These are phyloP conservation scores for Macrochelys suwanniensis DNA, from an alignment of 2,797 vertebrate genomes.

Conservation along the genomic window DNA sequence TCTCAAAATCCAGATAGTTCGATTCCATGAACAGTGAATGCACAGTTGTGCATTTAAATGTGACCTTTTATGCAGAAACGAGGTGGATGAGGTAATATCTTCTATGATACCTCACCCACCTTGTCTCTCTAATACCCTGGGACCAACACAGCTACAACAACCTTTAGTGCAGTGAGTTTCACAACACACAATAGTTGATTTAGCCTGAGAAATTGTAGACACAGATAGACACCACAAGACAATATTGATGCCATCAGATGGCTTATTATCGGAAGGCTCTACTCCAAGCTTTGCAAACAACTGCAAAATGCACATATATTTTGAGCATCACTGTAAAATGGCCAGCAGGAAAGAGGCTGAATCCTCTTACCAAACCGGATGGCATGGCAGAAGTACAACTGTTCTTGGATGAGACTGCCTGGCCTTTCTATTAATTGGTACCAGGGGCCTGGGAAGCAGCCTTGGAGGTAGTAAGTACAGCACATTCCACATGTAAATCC, in stretches of 20 bases:
- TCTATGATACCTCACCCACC: neutral
- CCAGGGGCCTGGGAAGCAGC: neutral
- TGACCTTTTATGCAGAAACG: constrained; percentile 13
- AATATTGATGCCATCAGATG: constrained; percentile 10
- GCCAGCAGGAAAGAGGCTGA: neutral
- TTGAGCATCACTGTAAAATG: neutral
- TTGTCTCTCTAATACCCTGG: neutral
- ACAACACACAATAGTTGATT: neutral
- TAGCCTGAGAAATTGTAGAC: constrained; percentile 23
- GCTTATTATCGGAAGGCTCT: neutral
- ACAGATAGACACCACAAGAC: neutral
- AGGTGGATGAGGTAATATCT: neutral
- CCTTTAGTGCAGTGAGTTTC: neutral
- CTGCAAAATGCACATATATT: neutral
- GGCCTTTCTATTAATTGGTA: neutral
- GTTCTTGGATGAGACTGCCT: neutral
- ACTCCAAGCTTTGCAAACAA: constrained; percentile 29
- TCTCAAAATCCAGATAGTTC: neutral
- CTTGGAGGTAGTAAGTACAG: neutral
- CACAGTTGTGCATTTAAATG: constrained; percentile 44
- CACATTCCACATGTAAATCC: neutral
- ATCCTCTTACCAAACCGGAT: neutral
- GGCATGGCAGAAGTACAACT: neutral
- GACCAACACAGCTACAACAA: neutral
- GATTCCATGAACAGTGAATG: neutral